phyloP scores from a whole-genome alignment of 2,888 invertebrate genomes.

The Agrypnus murinus region DNA sequence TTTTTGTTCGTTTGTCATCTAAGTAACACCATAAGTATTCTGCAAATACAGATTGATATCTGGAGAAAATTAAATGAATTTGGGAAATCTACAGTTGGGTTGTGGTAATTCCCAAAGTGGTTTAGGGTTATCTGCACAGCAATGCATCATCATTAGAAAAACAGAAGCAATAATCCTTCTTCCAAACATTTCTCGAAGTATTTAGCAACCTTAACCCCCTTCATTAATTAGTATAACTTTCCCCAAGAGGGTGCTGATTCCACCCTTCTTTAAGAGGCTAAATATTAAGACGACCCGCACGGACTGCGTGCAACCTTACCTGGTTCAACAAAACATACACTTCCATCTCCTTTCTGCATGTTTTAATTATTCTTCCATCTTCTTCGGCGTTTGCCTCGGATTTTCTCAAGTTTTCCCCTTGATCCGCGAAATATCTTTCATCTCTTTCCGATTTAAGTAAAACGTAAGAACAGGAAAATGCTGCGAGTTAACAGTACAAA shows the following conservation, averaged over 20 bases:
- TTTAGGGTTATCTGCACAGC: conserved; percentile 37
- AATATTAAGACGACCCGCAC: conserved; percentile 57
- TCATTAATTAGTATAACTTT: conserved; percentile 72
- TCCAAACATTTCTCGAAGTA: conserved; percentile 68
- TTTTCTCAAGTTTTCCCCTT: conserved; percentile 23
- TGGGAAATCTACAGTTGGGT: too few relatives aligned
- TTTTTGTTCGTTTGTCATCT: too few relatives aligned
- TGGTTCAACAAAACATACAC: conserved; percentile 55
- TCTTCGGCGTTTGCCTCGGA: conserved; percentile 19
- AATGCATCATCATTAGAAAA: conserved; percentile 53
- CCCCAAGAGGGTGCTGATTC: conserved; percentile 66
- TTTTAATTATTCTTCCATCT: conserved; percentile 42
- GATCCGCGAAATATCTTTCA: conserved; percentile 3
- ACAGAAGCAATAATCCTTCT: conserved; percentile 60
- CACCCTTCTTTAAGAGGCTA: conserved; percentile 56
- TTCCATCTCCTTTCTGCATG: conserved; percentile 38
- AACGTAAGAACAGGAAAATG: conserved; percentile 34
- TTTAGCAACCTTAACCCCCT: conserved; percentile 70
- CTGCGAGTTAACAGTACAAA: conserved; percentile 43
- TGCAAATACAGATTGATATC: too few relatives aligned
- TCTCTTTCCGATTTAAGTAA: conserved; percentile 29
- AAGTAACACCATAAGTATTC: too few relatives aligned
- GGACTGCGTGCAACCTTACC: conserved; percentile 58
- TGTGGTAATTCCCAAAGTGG: too few relatives aligned
- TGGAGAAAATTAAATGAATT: too few relatives aligned